Base-by-base conservation (phyloP, 2,113 vertebrate species). In the Acanthochromis polyacanthus region DNA sequence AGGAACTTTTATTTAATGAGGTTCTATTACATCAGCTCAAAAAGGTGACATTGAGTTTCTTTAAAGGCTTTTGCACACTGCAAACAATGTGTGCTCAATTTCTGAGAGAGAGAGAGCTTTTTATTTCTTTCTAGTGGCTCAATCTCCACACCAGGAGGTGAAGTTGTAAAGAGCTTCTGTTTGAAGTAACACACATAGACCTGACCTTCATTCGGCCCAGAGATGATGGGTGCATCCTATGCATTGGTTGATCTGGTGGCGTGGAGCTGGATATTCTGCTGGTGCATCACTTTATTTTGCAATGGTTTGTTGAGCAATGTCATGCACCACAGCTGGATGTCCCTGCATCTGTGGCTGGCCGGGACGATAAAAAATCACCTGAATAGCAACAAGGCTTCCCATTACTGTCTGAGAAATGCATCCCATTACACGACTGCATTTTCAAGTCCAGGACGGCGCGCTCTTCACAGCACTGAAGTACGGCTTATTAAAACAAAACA, bases 141-240 rank as follows among this genome's bases (percentile, higher is more conserved):
- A 65, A 19, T 52, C 28, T 50, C 19, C 59, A 10, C 77, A 66
- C 30, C 58, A 14, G 40, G 58, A 48, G 38, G 55, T 8, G 23
- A 48, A 32, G 11, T 45, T 69, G 48, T 71, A 43, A 69, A 58
- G 53, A 55, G 25, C 72, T 30, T 28, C 52, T 38, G 28, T 64
- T 63, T 51, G 63, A 71, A 56, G 9, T n/a, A 15, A 53, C 60
- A 68, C 32, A 40, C 57, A 72, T 58, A 68, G 62, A 81, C 5
- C 22, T 57, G 74, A 69, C 80, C 83, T 69, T 75, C 58, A 61
- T 70, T 69, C 56, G 16, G 28, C 75, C 71, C 52, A 71, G 38
- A 66, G 69, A 67, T 17, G 76, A 80, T 50, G 62, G 55, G 8
- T 72, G 68, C 36, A 46, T 75, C 53, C 65, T 32, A 20, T 64